These are phyloP conservation scores for Pentalonia nigronervosa DNA, from an alignment of 1,140 invertebrate species.

Conservation along the genomic window DNA sequence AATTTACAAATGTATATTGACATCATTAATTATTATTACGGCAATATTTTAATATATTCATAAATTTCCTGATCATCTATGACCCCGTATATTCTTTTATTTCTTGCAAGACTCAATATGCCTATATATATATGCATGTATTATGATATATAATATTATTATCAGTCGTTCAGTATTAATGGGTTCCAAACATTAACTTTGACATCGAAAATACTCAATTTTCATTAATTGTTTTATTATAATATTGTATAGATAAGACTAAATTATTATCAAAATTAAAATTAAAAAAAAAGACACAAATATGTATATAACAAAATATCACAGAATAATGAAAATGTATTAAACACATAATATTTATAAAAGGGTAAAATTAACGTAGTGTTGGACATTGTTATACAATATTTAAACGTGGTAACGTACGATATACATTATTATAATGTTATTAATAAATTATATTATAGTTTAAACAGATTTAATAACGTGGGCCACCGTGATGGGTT, in stretches of 20 bases:
- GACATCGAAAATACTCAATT: neutral
- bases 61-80: neutral
- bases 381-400: neutral
- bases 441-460: neutral
- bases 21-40: neutral
- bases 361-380: neutral
- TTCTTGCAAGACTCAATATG: neutral
- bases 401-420: neutral
- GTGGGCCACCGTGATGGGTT: neutral
- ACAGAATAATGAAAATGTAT: constrained; percentile 23
- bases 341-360: neutral
- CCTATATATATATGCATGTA: too few relatives aligned
- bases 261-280: neutral
- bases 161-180: neutral
- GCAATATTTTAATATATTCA: neutral
- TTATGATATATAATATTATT: neutral
- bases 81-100: neutral
- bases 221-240: neutral
- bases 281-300: neutral
- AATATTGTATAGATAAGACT: neutral
- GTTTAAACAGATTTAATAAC: neutral
- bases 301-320: constrained; percentile 27
- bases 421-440: neutral
- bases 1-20: constrained; percentile 17
- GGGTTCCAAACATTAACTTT: neutral